Percentiles rank a stretch among this genome's conserved stretches.
Conservation (phyloP, 2,888 invertebrate species). For the Congeria kusceri region DNA sequence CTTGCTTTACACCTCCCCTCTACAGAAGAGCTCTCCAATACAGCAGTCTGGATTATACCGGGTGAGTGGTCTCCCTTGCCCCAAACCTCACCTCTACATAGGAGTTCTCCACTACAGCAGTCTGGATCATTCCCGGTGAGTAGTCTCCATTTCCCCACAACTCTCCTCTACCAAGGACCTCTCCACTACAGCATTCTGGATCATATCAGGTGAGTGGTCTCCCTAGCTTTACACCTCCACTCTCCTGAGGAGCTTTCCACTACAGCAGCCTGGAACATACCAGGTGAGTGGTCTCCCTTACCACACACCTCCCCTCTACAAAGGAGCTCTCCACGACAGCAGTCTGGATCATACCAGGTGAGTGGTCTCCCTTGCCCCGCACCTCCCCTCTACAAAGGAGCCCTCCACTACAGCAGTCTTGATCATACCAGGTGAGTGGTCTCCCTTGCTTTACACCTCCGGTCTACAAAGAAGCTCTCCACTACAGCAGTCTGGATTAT, state of each 20-base stretch:
- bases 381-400: constrained; percentile 27
- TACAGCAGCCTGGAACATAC: too few relatives aligned
- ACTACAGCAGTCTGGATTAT: too few relatives aligned
- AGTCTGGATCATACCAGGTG: constrained; percentile 21
- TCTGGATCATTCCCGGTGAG: constrained; percentile 29
- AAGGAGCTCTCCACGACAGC: constrained; percentile 49
- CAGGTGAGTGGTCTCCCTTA: constrained; percentile 55
- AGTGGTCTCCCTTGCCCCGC: neutral
- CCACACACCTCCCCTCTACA: constrained; percentile 53
- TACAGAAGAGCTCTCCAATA: constrained; percentile 52
- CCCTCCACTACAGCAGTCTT: constrained; percentile 36
- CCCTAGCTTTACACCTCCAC: too few relatives aligned
- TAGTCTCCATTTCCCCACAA: constrained; percentile 52
- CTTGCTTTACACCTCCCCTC: constrained; percentile 46
- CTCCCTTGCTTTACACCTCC: constrained; percentile 52
- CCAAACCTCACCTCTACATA: constrained; percentile 45
- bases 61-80: constrained; percentile 52
- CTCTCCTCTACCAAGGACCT: too few relatives aligned
- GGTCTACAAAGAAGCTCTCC: constrained; percentile 53
- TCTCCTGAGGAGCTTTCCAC: too few relatives aligned
- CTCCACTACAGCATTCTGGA: constrained; percentile 31
- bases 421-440: constrained; percentile 24
- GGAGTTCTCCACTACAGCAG: constrained; percentile 46
- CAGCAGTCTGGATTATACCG: constrained; percentile 13
- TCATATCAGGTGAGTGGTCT: neutral